These are phyloP conservation scores for Cyrtorhinus lividipennis DNA, from an alignment of 1,140 invertebrate genomes.

Conservation along the genomic window DNA sequence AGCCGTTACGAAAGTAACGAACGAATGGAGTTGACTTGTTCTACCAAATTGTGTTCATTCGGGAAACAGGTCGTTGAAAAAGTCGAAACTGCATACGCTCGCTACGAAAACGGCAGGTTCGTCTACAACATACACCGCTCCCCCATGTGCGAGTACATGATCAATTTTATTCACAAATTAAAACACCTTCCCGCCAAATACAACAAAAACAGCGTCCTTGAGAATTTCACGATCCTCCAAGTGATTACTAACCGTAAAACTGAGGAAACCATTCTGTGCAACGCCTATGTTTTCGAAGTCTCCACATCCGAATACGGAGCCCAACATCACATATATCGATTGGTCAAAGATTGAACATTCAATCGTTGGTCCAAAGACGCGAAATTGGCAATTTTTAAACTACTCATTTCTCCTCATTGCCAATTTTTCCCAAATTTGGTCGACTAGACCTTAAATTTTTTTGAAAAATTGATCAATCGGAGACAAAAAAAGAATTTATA, in stretches of 20 bases:
- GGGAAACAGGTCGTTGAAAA: constrained; percentile 95
- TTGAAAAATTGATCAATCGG: not conserved
- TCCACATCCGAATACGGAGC: constrained; percentile 95
- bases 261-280: constrained; percentile 93
- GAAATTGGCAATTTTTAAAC: no score
- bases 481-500: not conserved
- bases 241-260: constrained; percentile 96
- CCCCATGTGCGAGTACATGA: constrained; percentile 99
- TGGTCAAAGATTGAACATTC: constrained; percentile 49
- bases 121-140: constrained; percentile 47
- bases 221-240: constrained; percentile 99
- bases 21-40: constrained; percentile 96
- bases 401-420: not conserved
- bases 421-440: not conserved
- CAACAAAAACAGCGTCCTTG: constrained; percentile 99
- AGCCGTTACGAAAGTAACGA: constrained; percentile 96
- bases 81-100: constrained; percentile 93
- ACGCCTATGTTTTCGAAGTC: constrained; percentile 98
- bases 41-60: constrained; percentile 98
- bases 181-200: constrained; percentile 97
- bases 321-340: constrained; percentile 95
- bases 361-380: no score
- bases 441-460: not conserved
- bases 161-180: constrained; percentile 97
- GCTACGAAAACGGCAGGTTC: constrained; percentile 89